These are phyloP conservation scores for Dryoscopus gambensis DNA, from an alignment of 2,113 vertebrate genomes.

Conservation along the genomic window DNA sequence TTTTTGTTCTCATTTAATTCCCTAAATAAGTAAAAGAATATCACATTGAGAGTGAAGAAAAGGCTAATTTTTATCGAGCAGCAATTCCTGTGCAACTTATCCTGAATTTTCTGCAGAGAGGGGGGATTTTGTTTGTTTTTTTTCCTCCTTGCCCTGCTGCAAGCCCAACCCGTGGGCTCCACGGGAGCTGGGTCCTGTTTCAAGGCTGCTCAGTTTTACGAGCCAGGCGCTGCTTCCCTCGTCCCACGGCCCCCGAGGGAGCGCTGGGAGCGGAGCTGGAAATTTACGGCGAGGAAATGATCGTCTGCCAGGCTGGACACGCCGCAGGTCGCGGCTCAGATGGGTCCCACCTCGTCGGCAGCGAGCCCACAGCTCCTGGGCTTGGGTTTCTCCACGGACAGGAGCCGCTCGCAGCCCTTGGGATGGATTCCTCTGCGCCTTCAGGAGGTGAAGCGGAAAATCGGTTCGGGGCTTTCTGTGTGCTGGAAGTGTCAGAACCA, in stretches of 20 bases:
- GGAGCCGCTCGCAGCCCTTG: background rate
- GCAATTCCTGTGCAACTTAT: background rate
- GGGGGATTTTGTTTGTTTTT: background rate
- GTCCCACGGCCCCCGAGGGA: constrained; percentile 2
- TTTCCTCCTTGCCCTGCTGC: background rate
- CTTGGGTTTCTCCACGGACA: constrained; percentile 3
- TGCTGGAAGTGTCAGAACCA: background rate
- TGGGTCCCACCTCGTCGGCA: constrained; percentile 16
- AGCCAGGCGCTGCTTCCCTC: background rate
- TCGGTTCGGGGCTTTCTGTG: background rate
- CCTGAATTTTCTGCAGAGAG: fast-evolving
- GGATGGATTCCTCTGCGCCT: background rate
- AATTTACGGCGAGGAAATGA: constrained; percentile 46
- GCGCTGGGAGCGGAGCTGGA: background rate
- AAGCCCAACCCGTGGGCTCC: background rate
- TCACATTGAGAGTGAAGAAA: background rate
- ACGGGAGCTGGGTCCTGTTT: constrained; percentile 17
- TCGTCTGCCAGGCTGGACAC: constrained; percentile 9
- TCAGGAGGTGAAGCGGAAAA: background rate
- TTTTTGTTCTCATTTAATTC: background rate
- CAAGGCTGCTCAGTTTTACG: background rate
- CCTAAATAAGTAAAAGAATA: background rate
- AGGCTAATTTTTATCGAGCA: background rate
- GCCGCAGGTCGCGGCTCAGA: background rate
- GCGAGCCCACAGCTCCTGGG: background rate